These are phyloP conservation scores for Drosophila gunungcola DNA, from an alignment of 1,140 invertebrate species.

Conservation along the genomic window DNA sequence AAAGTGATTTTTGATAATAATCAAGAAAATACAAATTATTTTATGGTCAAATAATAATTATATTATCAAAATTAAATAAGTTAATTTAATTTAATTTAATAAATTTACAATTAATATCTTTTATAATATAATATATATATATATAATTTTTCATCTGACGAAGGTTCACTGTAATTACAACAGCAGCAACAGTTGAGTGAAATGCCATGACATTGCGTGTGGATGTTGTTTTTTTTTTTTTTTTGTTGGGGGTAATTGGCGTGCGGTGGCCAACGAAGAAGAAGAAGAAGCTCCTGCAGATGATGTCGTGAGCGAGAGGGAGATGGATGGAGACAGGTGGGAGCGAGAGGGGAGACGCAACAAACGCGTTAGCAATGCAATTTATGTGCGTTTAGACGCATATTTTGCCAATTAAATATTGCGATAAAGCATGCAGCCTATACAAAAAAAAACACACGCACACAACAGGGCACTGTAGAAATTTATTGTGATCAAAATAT, in stretches of 20 bases:
- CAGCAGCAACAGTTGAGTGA: constrained; percentile 70
- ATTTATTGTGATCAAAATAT: neutral
- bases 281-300: constrained; percentile 10
- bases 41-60: too few relatives aligned
- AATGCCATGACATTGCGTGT: constrained; percentile 76
- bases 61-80: too few relatives aligned
- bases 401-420: constrained; percentile 85
- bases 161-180: constrained; percentile 23
- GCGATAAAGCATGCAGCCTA: constrained; percentile 83
- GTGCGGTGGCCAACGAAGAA: constrained; percentile 35
- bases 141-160: too few relatives aligned
- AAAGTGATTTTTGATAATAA: too few relatives aligned
- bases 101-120: too few relatives aligned
- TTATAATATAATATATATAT: too few relatives aligned
- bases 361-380: constrained; percentile 82
- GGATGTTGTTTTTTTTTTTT: constrained; percentile 41
- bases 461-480: constrained; percentile 10
- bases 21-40: too few relatives aligned
- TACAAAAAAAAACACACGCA: constrained; percentile 43
- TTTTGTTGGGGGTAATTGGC: constrained; percentile 45
- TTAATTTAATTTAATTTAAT: too few relatives aligned
- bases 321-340: neutral
- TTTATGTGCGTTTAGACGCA: constrained; percentile 84
- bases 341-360: constrained; percentile 38
- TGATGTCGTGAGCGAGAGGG: constrained; percentile 19